Evolutionary conservation across 2,113 vertebrate genomes (phyloP).

Genomic region (Cinclus cinclus): DNA sequence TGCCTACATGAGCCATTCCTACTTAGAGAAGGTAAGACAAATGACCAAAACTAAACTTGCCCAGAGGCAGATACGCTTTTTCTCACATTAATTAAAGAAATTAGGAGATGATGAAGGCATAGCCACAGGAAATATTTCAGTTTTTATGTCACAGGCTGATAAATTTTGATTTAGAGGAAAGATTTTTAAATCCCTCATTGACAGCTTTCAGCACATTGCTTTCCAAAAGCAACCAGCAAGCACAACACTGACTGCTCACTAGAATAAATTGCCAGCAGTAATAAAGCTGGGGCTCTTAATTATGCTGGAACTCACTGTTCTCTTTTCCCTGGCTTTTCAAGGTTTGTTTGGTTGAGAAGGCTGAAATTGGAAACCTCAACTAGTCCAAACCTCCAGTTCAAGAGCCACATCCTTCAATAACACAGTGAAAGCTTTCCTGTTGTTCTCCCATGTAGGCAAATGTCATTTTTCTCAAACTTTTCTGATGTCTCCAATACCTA

Average conservation of each 20-base stretch:
- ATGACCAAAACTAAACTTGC: constrained; percentile 23
- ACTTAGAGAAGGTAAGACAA: constrained; percentile 29
- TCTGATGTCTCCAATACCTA: background rate
- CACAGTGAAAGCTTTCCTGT: background rate
- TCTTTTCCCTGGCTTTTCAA: background rate
- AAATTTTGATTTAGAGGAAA: constrained; percentile 21
- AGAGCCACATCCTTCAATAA: background rate
- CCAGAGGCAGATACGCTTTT: background rate
- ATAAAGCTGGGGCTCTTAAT: background rate
- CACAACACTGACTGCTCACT: background rate
- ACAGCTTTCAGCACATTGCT: background rate
- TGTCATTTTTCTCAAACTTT: constrained; percentile 37
- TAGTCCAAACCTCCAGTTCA: background rate
- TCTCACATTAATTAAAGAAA: constrained; percentile 58
- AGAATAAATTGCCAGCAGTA: background rate
- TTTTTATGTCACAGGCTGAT: background rate
- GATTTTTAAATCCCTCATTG: constrained; percentile 6
- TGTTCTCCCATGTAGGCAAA: background rate
- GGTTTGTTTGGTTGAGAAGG: background rate
- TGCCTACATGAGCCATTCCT: background rate
- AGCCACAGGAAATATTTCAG: constrained; percentile 21
- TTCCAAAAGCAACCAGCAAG: background rate
- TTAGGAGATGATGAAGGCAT: constrained; percentile 4
- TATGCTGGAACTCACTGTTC: background rate
- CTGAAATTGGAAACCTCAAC: background rate